Evolutionary conservation across 2,113 vertebrate genomes (phyloP), one percentile per base, ranked within the genome.

Genomic region (Conger conger): DNA sequence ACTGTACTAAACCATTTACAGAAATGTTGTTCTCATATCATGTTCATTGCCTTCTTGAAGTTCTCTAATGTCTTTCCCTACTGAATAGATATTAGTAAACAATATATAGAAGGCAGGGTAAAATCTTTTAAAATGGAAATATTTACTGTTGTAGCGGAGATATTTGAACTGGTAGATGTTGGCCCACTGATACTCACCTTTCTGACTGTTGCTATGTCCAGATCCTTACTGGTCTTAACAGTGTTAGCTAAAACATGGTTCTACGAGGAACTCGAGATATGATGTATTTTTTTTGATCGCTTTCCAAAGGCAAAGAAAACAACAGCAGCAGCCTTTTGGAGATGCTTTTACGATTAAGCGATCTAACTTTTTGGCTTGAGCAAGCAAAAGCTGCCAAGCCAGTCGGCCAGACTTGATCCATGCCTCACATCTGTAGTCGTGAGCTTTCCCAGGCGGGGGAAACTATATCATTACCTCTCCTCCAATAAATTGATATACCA

Each of bases 401-500:
- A 88, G 83, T 91, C 87, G 86, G 35, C 68, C 83, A 86, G 81
- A 85, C 86, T 89, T 76, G 91, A 79, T 90, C 88, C 83, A 83
- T 50, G 84, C 40, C 87, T 92, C 91, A 90, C 86, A 87, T 38
- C 0, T 91, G 91, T 88, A 84, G 83, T 83, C 82, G 89, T 68
- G 86, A 90, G 90, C 85, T 89, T 86, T 91, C 84, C 88, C 83
- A 0, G 54, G 91, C 91, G 91, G 88, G 92, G 90, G 88, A 93
- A 90, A 93, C 90, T 89, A 91, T 90, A 91, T 91, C 88, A 90
- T 91, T 91, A 88, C 85, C 73, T 76, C 87, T 84, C 85, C 89
- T 91, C 88, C 90, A 90, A 86, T 93, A 94, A 94, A 93, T 87
- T 89, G 92, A 94, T 94, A 93, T 86, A 87, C 88, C 92, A 82